These are phyloP conservation scores for Podarcis lilfordi DNA, from an alignment of 2,797 vertebrate genomes.

Conservation along the genomic window DNA sequence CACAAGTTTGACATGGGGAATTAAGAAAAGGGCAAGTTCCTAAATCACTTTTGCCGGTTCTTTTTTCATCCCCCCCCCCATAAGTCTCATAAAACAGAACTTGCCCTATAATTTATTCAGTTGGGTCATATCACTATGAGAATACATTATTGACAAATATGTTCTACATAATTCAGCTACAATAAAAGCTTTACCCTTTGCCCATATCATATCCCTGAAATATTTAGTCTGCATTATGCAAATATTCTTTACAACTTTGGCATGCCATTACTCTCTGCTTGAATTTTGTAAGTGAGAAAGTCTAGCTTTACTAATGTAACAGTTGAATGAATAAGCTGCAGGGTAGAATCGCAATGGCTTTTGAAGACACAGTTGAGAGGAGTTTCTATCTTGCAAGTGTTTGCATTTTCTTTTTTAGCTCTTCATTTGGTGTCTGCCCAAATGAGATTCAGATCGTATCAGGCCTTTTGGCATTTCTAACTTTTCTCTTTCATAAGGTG, in stretches of 20 bases:
- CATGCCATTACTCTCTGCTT: slow-evolving; percentile 40
- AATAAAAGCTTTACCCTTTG: slow-evolving; percentile 54
- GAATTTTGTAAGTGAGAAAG: slow-evolving; percentile 54
- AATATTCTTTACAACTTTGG: slow-evolving; percentile 52
- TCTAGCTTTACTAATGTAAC: slow-evolving; percentile 45
- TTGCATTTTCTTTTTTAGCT: slow-evolving; percentile 45
- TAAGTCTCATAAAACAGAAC: background rate
- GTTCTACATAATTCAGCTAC: slow-evolving; percentile 32
- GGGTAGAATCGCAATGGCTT: slow-evolving; percentile 37
- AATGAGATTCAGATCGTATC: slow-evolving; percentile 34
- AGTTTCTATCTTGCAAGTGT: slow-evolving; percentile 27
- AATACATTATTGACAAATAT: slow-evolving; percentile 44
- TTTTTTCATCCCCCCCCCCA: background rate
- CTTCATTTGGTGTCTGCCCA: slow-evolving; percentile 37
- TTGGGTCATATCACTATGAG: slow-evolving; percentile 4
- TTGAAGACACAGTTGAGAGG: slow-evolving; percentile 47
- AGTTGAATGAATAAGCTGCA: slow-evolving; percentile 44
- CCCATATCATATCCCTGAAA: slow-evolving; percentile 47
- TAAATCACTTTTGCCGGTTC: slow-evolving; percentile 1
- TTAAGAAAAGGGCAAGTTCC: background rate
- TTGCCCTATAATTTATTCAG: slow-evolving; percentile 25
- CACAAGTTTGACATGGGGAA: background rate
- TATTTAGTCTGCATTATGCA: slow-evolving; percentile 53
- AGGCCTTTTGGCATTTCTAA: slow-evolving; percentile 14
- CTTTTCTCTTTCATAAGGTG: slow-evolving; percentile 32